Evolutionary conservation across 2,797 vertebrate species (phyloP).

Genomic region (Pangasius macronema): DNA sequence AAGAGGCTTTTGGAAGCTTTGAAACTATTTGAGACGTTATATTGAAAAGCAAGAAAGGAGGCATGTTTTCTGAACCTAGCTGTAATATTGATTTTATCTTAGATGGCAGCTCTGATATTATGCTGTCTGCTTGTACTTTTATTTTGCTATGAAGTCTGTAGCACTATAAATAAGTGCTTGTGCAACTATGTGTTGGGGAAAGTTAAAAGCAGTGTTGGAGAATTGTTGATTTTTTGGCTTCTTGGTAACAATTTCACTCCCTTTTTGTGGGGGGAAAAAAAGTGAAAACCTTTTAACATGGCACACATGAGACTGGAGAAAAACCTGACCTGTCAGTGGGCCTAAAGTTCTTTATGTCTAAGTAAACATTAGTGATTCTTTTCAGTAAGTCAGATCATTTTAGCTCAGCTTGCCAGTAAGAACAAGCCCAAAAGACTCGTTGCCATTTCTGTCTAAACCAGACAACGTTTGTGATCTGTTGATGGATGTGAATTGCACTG

Average conservation of each 20-base stretch:
- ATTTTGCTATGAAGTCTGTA: not conserved
- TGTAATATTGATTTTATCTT: not conserved
- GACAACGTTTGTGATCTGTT: not conserved
- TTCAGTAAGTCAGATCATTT: not conserved
- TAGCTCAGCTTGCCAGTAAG: not conserved
- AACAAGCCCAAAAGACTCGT: not conserved
- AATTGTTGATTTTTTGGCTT: not conserved
- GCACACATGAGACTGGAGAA: not conserved
- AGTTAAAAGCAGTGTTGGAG: not conserved
- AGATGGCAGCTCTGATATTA: conserved; percentile 3
- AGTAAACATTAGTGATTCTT: not conserved
- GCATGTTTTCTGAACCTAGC: not conserved
- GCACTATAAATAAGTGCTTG: not conserved
- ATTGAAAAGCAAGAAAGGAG: not conserved
- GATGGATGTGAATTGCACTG: not conserved
- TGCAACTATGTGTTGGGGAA: not conserved
- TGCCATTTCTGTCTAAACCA: not conserved
- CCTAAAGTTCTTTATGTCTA: not conserved
- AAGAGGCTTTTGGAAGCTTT: not conserved
- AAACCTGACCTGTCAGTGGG: not conserved
- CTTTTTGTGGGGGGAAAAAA: not conserved
- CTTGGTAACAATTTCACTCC: not conserved
- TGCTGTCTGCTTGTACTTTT: conserved; percentile 6
- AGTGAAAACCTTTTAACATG: not conserved
- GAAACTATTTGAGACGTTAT: not conserved